Conservation (phyloP, 2,888 invertebrate genomes). For the Patella depressa region DNA sequence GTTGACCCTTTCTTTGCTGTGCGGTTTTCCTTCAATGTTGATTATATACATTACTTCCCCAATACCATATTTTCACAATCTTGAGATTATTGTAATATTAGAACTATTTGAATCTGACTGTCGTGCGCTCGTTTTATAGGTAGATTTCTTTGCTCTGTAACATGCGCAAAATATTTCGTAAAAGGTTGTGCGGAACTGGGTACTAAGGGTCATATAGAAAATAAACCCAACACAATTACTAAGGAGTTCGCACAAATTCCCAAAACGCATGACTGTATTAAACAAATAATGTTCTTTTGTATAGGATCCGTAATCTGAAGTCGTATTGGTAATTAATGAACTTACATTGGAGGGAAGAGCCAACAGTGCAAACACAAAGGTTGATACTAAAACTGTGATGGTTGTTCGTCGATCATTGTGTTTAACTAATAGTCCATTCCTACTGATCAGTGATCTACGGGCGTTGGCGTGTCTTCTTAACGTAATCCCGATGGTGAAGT, state of each 20-base stretch:
- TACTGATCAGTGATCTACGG: not conserved
- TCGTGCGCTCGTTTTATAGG: too few relatives aligned
- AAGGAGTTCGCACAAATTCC: not conserved
- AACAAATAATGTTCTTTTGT: not conserved
- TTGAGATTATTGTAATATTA: too few relatives aligned
- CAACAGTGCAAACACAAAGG: not conserved
- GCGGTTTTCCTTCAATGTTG: too few relatives aligned
- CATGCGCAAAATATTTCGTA: not conserved
- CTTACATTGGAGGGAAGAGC: not conserved
- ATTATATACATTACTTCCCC: too few relatives aligned
- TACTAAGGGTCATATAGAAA: constrained; percentile 1
- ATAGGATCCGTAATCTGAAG: not conserved
- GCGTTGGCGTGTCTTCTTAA: not conserved
- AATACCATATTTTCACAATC: too few relatives aligned
- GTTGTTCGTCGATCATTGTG: not conserved
- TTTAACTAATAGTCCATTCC: not conserved
- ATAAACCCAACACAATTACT: not conserved
- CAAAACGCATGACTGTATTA: not conserved
- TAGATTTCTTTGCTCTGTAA: too few relatives aligned
- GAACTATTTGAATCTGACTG: too few relatives aligned
- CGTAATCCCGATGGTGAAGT: not conserved
- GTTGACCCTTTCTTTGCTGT: too few relatives aligned
- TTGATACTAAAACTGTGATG: not conserved
- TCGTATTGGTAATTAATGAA: not conserved
- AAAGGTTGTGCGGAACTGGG: not conserved